Evolutionary conservation across 2,797 vertebrate species (phyloP).

Genomic region (Sciurus carolinensis): DNA sequence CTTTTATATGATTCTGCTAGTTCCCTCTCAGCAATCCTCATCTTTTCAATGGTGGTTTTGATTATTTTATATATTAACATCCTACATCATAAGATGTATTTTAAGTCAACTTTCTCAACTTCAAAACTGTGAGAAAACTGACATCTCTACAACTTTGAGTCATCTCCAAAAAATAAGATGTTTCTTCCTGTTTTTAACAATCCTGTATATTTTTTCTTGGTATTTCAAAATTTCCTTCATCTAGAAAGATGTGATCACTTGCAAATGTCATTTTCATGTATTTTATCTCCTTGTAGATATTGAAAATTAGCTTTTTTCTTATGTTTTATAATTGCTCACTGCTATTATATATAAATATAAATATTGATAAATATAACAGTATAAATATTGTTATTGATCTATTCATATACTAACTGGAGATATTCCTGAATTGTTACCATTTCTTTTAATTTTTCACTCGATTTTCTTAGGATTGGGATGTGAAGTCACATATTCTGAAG

Average conservation of each 20-base stretch:
- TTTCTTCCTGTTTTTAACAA: neutral
- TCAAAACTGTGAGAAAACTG: constrained; percentile 24
- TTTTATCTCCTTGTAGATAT: constrained; percentile 13
- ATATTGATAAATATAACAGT: too few species aligned
- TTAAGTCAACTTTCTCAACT: constrained; percentile 1
- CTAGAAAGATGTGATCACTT: neutral
- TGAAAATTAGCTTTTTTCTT: constrained; percentile 10
- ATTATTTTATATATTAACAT: neutral
- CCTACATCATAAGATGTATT: too few species aligned
- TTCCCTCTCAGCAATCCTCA: neutral
- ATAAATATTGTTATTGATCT: neutral
- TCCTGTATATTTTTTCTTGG: neutral
- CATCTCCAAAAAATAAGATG: neutral
- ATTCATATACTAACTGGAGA: neutral
- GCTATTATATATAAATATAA: neutral
- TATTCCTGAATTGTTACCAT: neutral
- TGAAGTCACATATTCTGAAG: constrained; percentile 22
- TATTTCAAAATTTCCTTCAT: constrained; percentile 38
- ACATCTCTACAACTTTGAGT: neutral
- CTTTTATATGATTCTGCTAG: neutral
- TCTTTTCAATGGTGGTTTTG: neutral
- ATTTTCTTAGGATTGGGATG: neutral
- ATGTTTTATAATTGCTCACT: neutral
- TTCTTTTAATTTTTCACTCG: constrained; percentile 1
- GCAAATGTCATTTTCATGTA: neutral